Percentiles rank a stretch among this genome's conserved stretches.
Conservation (phyloP, 2,888 invertebrate species). For the Isotomurus palustris region DNA sequence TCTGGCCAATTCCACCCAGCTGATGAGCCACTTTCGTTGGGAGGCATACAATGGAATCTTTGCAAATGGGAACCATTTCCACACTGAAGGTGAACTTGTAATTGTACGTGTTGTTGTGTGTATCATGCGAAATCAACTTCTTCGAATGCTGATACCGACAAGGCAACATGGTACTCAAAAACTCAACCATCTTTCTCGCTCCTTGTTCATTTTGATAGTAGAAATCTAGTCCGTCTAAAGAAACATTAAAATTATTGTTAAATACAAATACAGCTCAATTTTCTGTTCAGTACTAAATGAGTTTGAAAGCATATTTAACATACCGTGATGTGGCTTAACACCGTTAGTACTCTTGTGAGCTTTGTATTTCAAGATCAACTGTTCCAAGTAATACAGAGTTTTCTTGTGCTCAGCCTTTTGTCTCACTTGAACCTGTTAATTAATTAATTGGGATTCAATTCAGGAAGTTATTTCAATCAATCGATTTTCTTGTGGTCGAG, state of each 20-base stretch:
- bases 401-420: constrained; percentile 89
- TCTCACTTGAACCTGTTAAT: constrained; percentile 70
- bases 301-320: constrained; percentile 29
- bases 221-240: constrained; percentile 86
- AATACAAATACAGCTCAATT: not conserved
- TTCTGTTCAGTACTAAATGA: not conserved
- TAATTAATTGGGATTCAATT: not conserved
- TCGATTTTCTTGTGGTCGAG: not conserved
- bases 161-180: constrained; percentile 80
- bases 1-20: constrained; percentile 77
- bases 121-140: constrained; percentile 93
- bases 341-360: constrained; percentile 84
- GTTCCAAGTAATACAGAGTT: constrained; percentile 95
- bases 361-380: constrained; percentile 90
- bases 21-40: constrained; percentile 79
- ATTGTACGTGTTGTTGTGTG: constrained; percentile 92
- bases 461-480: not conserved
- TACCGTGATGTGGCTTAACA: constrained; percentile 79
- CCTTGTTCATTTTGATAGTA: constrained; percentile 83
- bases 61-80: constrained; percentile 93
- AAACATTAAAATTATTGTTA: constrained; percentile 18
- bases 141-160: constrained; percentile 84
- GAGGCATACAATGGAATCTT: constrained; percentile 87
- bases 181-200: constrained; percentile 93
- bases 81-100: constrained; percentile 93